Base-by-base conservation (phyloP, 1,140 invertebrate species). In the Drosophila simulans region DNA sequence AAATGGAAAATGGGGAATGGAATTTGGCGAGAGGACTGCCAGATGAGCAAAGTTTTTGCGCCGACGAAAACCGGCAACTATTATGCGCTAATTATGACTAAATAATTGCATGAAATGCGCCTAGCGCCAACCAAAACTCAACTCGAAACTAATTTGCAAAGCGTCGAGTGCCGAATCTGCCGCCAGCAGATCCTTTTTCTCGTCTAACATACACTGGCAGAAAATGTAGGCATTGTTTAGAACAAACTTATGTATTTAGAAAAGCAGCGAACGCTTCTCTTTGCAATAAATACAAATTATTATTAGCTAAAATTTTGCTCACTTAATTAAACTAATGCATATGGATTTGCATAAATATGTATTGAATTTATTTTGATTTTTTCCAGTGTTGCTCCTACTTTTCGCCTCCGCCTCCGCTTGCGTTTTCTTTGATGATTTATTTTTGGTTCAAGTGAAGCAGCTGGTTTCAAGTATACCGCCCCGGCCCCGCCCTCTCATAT, bases 61-160 rank as follows among this genome's bases (percentile, higher is more conserved):
- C 43, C 52, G 27, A 25, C 64, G 42, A 70, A 70, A 76, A 76
- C 57, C 60, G 70, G 71, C 60, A 63, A 75, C 73, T 75, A 76
- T 76, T 76, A 75, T 76, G 73, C 71, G 71, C 58, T 75, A 75
- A 75, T 75, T 75, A 75, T 75, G 71, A 62, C 64, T 70, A 70
- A 71, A 71, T 71, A 70, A 70, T 70, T 70, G 68, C 68, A 70
- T 57, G 68, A 70, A 70, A 70, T 57, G 68, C 68, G 68, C 52
- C 27, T 12, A 70, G 68, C 35, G 10, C 27, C 64, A 42, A 34
- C 43, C 52, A 60, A 70, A 70, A 49, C 51, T 69, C 64, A 70
- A 49, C 66, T 70, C 64, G 51, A 70, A 70, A 70, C 66, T 70
- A 70, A 70, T 68, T 68, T 68, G 64, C 64, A 48, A 68, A 68